Conservation (phyloP, 2,113 vertebrate species). For the Poeciliopsis retropinna region DNA sequence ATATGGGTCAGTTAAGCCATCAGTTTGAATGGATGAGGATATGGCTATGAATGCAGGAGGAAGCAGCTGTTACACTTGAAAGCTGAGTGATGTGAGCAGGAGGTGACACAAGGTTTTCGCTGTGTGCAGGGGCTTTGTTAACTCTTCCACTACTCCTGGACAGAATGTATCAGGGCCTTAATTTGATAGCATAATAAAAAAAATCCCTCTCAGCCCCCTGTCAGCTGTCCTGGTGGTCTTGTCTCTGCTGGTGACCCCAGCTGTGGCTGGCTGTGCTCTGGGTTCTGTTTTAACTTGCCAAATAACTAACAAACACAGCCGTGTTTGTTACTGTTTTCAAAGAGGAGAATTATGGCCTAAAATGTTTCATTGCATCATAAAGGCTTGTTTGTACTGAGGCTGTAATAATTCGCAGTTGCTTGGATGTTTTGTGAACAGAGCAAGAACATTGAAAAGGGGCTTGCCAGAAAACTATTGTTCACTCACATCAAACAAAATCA, state of each 20-base stretch:
- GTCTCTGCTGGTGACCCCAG: constrained; percentile 40
- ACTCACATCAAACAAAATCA: constrained; percentile 49
- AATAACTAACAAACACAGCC: constrained; percentile 17
- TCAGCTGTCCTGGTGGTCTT: constrained; percentile 76
- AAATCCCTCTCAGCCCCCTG: constrained; percentile 49
- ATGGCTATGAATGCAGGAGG: constrained; percentile 67
- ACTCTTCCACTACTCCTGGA: constrained; percentile 52
- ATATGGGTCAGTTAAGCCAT: constrained; percentile 71
- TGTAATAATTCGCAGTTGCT: constrained; percentile 44
- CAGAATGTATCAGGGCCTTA: constrained; percentile 57
- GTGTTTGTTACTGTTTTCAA: constrained; percentile 43
- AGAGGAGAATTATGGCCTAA: constrained; percentile 14
- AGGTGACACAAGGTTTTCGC: constrained; percentile 70
- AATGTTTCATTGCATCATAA: constrained; percentile 35
- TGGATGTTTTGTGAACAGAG: constrained; percentile 16
- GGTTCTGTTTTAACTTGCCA: constrained; percentile 29
- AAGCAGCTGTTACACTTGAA: constrained; percentile 77
- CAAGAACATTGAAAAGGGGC: constrained; percentile 1
- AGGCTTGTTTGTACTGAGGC: constrained; percentile 20
- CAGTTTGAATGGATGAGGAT: constrained; percentile 70
- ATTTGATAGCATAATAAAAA: constrained; percentile 74
- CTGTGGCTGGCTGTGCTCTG: constrained; percentile 31
- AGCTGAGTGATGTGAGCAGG: constrained; percentile 77
- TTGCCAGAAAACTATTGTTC: constrained; percentile 45
- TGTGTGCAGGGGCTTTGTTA: constrained; percentile 73